Percentiles rank a stretch among this genome's conserved stretches.
phyloP scores from a whole-genome alignment of 2,113 vertebrate genomes.

The Chaetops frenatus region DNA sequence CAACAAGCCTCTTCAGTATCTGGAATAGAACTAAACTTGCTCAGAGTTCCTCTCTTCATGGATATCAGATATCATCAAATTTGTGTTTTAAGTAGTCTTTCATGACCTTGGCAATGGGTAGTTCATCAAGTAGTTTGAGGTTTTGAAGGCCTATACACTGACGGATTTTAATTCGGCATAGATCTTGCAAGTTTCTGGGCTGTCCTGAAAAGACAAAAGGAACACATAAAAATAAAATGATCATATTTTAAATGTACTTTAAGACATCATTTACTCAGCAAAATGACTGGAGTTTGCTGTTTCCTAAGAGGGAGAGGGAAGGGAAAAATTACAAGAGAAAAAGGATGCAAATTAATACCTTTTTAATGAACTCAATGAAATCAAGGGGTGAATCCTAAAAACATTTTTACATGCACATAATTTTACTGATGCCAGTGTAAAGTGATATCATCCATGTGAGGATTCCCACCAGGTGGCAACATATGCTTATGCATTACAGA shows the following conservation, averaged over 20 bases:
- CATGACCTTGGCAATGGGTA: conserved; percentile 97
- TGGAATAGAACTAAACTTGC: conserved; percentile 74
- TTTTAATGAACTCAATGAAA: not conserved
- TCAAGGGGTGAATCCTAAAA: not conserved
- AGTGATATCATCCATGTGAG: not conserved
- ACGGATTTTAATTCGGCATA: conserved; percentile 97
- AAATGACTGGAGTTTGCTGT: not conserved
- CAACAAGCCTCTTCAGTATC: conserved; percentile 74
- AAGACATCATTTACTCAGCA: not conserved
- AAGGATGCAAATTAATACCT: not conserved
- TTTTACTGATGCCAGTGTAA: not conserved
- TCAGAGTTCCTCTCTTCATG: conserved; percentile 65
- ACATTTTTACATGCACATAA: not conserved
- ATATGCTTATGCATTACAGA: not conserved
- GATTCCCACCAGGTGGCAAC: not conserved
- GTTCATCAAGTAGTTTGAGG: conserved; percentile 91
- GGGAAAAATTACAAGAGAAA: not conserved
- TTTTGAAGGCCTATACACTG: conserved; percentile 97
- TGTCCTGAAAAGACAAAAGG: conserved; percentile 80
- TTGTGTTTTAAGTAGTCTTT: conserved; percentile 99
- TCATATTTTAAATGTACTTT: not conserved
- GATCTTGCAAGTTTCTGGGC: conserved; percentile 92
- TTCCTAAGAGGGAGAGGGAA: not conserved
- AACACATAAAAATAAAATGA: not conserved
- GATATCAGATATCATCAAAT: conserved; percentile 89